Base-by-base conservation (phyloP, 1,140 invertebrate species). In the Scaptomyza graminum region DNA sequence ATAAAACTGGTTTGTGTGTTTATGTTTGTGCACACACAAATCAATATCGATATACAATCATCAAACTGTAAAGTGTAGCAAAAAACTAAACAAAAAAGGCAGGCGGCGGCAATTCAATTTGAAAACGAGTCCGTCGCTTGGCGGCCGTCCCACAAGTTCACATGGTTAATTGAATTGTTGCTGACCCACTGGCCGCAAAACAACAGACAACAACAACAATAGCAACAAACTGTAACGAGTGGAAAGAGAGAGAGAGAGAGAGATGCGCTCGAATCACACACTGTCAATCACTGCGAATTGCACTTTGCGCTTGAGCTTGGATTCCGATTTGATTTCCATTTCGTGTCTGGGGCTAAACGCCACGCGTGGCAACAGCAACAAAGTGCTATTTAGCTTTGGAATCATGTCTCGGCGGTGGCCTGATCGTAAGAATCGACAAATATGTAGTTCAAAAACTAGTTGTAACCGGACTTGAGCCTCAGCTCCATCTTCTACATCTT, bases 71-170 rank as follows among this genome's bases (percentile, higher is more conserved):
- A 31, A 31, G 4, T 5, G 28, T 31, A 31, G 37, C 60, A 49
- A 25, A 59, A 18, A 31, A 52, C 47, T 22, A 16, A 47, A 22
- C 39, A n/a, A 18, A 46, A 18, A 63, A 37, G 59, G 62, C 80
- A 76, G 77, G 3, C 1, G 18, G 18, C 18, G 18, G 81, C 77
- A 84, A 85, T 85, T 81, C 74, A 85, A 84, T 85, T 84, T 67
- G 59, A 65, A 62, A 52, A 64, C 59, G 54, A 39, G 49, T 46
- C 41, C 41, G 34, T 59, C 65, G 54, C 34, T 60, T 50, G 47
- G 67, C 69, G 78, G 77, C 81, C 78, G 77, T 82, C 78, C 82
- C 78, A 82, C 81, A 85, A 85, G 81, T 85, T 85, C 81, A 85
- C 62, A 74, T 87, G 75, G 83, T 82, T 87, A 83, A 87, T 87